Evolutionary conservation across 2,888 invertebrate species (phyloP), one percentile per base, ranked within the genome.

Genomic region (Plagodis pulveraria): DNA sequence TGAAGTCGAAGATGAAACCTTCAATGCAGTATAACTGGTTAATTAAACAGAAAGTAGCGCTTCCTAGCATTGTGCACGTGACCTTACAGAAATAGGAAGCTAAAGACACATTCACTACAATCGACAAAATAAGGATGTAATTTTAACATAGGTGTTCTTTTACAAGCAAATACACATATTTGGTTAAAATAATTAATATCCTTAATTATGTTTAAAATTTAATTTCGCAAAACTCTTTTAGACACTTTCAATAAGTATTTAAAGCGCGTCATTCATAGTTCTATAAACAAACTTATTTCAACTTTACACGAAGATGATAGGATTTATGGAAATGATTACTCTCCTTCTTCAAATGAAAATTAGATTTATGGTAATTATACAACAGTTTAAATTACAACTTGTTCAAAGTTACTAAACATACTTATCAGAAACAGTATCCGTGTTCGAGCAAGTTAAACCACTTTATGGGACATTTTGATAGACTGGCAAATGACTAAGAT

Each of bases 381-480:
- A 36, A 1, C 36, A 49, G 43, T 44, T 58, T 50, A 41, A 58
- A 46, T 58, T 45, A 50, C 40, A 50, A 34, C 34, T 55, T 11
- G 44, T 38, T 47, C 36, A 11, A 54, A 50, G 50, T 54, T 40
- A 54, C 50, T 54, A 49, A 43, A 32, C 42, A 43, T n/a, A 41
- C 45, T 58, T 53, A 58, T 58, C 58, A 42, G 34, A 33, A 45
- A 51, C 43, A 49, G 8, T 55, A 56, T 56, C 51, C 48, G 51
- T 61, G 60, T 61, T 45, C 45, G 41, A 61, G 60, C 60, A n/a
- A 44, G 60, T 61, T 56, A 45, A 52, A 53, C 60, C 52, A 56
- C 49, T 59, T 46, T 49, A 53, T 33, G 6, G 38, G 52, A 52
- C 60, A 52, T 56, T 52, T 56, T 56, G 60, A 61, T 52, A 46